Evolutionary conservation across 2,113 vertebrate genomes (phyloP), one percentile per base, ranked within the genome.

Genomic region (Camelus bactrianus): DNA sequence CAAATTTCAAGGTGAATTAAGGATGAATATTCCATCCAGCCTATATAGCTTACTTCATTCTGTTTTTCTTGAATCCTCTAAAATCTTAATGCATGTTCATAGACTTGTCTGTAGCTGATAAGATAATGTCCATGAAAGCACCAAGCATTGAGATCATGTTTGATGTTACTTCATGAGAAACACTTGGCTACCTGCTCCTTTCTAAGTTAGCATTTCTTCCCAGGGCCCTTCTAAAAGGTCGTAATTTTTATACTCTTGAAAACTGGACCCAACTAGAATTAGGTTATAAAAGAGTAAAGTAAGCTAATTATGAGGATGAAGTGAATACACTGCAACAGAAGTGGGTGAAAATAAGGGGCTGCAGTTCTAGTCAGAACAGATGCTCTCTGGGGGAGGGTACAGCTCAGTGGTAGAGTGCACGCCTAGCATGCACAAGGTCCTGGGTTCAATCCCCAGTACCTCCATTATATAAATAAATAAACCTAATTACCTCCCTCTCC

Each of bases 201-300:
- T 65, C 28, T 77, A 94, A 13, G 56, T 13, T 69, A 69, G 60
- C 77, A 75, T 46, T 88, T 96, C 69, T 81, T 91, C 32, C 70
- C 30, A 89, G 48, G 54, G 1, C 5, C 19, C 30, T 42, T 91
- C 38, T 75, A n/a, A 80, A 79, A 35, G 58, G 42, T 17, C 30
- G 0, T 24, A 10, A 38, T 85, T 75, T 96, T 65, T 65, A 95
- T 73, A 90, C 5, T 60, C 42, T 83, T 58, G 38, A 58, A 48
- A 89, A 90, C 10, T 35, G 46, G 60, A 92, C 50, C 11, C 32
- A 42, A 86, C 42, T 8, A 76, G 11, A 20, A 15, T 35, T 73
- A 95, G 52, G 58, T 13, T 64, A 14, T 42, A 84, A 86, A 82
- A 50, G 13, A 48, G 52, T 19, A 80, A 75, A 82, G 52, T 28